These are phyloP conservation scores for Euplagia quadripunctaria DNA, from an alignment of 2,888 invertebrate species.

Conservation along the genomic window DNA sequence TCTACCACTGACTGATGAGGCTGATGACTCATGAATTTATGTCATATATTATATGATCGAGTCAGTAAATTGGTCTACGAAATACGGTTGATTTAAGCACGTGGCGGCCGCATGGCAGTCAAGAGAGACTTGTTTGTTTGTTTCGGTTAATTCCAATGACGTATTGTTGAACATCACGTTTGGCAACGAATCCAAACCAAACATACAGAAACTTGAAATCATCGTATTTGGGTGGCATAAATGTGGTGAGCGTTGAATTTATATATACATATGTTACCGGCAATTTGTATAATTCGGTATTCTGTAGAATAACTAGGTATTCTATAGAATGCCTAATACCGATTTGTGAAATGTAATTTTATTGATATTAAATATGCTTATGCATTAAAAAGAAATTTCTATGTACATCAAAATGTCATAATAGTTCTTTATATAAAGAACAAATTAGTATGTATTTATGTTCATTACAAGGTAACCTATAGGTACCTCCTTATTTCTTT, in stretches of 20 bases:
- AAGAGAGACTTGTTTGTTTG: constrained; percentile 62
- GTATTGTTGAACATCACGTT: constrained; percentile 54
- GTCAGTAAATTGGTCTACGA: constrained; percentile 12
- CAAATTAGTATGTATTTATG: too few species aligned
- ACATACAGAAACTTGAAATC: constrained; percentile 53
- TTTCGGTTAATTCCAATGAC: constrained; percentile 76
- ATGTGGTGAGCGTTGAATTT: constrained; percentile 13
- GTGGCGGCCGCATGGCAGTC: constrained; percentile 46
- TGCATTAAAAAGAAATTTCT: too few species aligned
- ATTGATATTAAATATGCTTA: too few species aligned
- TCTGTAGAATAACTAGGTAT: too few species aligned
- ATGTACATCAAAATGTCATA: too few species aligned
- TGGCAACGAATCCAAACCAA: constrained; percentile 69
- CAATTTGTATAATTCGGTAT: too few species aligned
- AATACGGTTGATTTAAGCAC: constrained; percentile 38
- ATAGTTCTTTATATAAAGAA: too few species aligned
- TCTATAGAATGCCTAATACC: too few species aligned
- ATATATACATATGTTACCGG: background rate
- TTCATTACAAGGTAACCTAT: too few species aligned
- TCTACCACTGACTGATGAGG: constrained; percentile 15
- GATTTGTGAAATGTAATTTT: too few species aligned
- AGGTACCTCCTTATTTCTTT: too few species aligned
- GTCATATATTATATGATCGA: constrained; percentile 6
- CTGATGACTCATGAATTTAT: constrained; percentile 21
- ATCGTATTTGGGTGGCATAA: constrained; percentile 24